Percentiles rank a stretch among this genome's conserved stretches.
These are phyloP conservation scores for Cryptosula pallasiana DNA, from an alignment of 2,888 invertebrate species.

Conservation along the genomic window DNA sequence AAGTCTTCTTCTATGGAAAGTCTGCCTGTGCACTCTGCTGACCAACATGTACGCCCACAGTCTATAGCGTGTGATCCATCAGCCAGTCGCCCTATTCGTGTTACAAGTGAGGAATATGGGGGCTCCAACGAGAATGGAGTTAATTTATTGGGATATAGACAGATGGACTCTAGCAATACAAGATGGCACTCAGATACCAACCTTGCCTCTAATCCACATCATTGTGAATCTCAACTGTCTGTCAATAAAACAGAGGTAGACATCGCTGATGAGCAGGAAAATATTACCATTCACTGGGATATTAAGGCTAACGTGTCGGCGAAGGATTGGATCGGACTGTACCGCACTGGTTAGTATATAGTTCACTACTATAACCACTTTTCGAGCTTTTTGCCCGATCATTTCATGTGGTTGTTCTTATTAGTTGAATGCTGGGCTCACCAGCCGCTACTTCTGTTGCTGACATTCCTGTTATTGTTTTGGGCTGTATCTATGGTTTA, in stretches of 20 bases:
- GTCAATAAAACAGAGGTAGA: constrained; percentile 41
- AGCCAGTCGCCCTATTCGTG: background rate
- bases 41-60: background rate
- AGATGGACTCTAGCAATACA: background rate
- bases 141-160: constrained; percentile 6
- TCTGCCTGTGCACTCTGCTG: background rate
- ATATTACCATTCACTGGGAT: constrained; percentile 51
- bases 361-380: too few species aligned
- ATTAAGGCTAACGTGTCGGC: constrained; percentile 49
- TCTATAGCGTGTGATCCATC: constrained; percentile 6
- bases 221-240: constrained; percentile 41
- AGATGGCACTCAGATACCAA: constrained; percentile 35
- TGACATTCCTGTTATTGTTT: background rate
- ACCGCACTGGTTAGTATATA: constrained; percentile 42
- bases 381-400: too few species aligned
- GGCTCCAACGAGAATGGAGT: background rate
- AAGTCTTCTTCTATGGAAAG: constrained; percentile 9
- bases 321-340: constrained; percentile 55
- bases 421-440: too few species aligned
- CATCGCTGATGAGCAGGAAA: constrained; percentile 26
- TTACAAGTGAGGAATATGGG: background rate
- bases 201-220: constrained; percentile 31
- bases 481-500: constrained; percentile 22
- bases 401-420: too few species aligned
- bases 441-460: too few species aligned